Evolutionary conservation across 2,113 vertebrate species (phyloP), one percentile per base, ranked within the genome.

Genomic region (Siniperca chuatsi): DNA sequence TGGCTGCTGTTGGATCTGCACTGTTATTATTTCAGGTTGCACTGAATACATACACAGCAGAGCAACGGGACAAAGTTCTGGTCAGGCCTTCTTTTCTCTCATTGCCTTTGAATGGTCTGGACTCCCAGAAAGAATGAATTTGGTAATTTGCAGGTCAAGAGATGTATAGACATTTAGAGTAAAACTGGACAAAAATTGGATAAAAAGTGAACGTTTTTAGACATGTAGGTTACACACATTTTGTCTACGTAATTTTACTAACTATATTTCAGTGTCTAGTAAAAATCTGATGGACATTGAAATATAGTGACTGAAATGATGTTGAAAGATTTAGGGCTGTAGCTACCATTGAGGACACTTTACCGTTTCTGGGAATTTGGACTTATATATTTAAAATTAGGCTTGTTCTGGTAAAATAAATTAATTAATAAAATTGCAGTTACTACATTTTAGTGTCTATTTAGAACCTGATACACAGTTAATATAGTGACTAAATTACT

Each of bases 81-180:
- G 86, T 90, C 87, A 89, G 88, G 79, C 87, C 91, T 87, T 92
- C 89, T 48, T 60, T 67, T 44, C 48, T 65, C 46, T 78, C 83
- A 50, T 23, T 75, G 33, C 40, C 60, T 29, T 48, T 16, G 4
- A 23, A 1, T 13, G 23, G 1, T 37, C 73, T 64, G 73, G 74
- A 87, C 65, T 81, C 29, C 21, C 33, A 79, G 64, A 55, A 50
- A 35, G 11, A 3, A 60, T 9, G 1, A 1, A 4, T 57, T 42
- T 33, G 44, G 52, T 37, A 8, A 8, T 80, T 82, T 75, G 72
- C 81, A 84, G 75, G 79, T 70, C 8, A 25, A 76, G 52, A 71
- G 6, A 48, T 61, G 55, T 16, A 20, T 2, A 3, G 10, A 58
- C 8, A n/a, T 16, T 35, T n/a, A 20, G 25, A 58, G 64, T 16